Conservation (phyloP, 2,888 invertebrate species). For the Melipona bicolor region DNA sequence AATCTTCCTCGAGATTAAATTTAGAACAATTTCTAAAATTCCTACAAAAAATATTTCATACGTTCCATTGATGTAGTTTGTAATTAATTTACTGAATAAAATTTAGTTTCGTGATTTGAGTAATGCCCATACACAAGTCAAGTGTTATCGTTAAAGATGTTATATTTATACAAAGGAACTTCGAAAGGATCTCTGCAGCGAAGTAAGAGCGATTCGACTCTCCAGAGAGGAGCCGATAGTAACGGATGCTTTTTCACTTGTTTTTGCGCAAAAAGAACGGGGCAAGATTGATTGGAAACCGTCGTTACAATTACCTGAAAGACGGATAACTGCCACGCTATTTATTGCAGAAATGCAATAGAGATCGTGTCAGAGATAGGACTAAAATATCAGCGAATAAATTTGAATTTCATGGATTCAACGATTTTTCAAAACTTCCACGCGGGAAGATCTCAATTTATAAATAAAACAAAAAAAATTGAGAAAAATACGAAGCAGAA, state of each 20-base stretch:
- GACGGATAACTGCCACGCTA: slow-evolving; percentile 15
- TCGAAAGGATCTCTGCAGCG: background rate
- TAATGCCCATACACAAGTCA: background rate
- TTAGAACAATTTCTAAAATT: background rate
- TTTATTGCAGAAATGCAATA: slow-evolving; percentile 5
- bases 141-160: background rate
- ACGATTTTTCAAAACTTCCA: background rate
- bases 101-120: no score
- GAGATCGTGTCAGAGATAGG: background rate
- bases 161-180: background rate
- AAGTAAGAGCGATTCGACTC: slow-evolving; percentile 10
- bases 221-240: background rate
- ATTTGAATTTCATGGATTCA: background rate
- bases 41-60: no score
- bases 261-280: slow-evolving; percentile 10
- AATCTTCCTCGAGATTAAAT: background rate
- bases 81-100: no score
- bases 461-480: background rate
- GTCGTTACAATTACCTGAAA: slow-evolving; percentile 6
- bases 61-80: no score
- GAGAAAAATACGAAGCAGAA: background rate
- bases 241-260: background rate
- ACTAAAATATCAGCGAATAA: slow-evolving; percentile 5
- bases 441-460: background rate
- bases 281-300: slow-evolving; percentile 14